Evolutionary conservation across 2,888 invertebrate genomes (phyloP), one percentile per base, ranked within the genome.

Genomic region (Fabriciana adippe): DNA sequence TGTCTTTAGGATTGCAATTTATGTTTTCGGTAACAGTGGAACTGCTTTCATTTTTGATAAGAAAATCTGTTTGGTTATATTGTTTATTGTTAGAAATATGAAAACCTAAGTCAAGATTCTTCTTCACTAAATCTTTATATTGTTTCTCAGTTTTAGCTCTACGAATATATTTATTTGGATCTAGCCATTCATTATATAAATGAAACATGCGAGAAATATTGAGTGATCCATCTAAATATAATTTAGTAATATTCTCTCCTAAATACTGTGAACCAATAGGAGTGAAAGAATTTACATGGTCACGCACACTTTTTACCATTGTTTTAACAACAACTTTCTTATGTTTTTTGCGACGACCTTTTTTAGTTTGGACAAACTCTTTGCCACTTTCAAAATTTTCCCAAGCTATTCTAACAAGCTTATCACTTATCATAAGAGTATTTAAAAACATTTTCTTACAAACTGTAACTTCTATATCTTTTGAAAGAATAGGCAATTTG

Each of bases 361-460:
- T 51, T 8, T 61, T 41, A 41, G 50, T 21, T 16, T 61, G 61
- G 3, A 11, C 18, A 14, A 61, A 53, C 8, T 51, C 35, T 53
- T 41, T 51, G 15, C 18, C 61, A 18, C 15, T 61, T 18, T 61
- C 61, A 18, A 61, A 41, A 41, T 18, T 53, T 15, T 61, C 51
- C 61, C 61, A 61, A 51, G 61, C 61, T 5, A 15, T 13, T 53
- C 31, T 53, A 6, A 61, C 51, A 35, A 50, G 50, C 35, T 53
- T 61, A 35, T 51, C 51, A 14, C 15, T 61, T 35, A 61, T 50
- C 61, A 61, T 51, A 15, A 61, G 61, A 16, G 61, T 61, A 8
- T 61, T 61, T 4, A 61, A 35, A 61, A 61, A 61, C 61, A 61
- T 61, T 41, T 61, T 51, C 15, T 51, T 61, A 35, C 61, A 61